A percentile compares a stretch with the other conserved stretches of the same genome.
Evolutionary conservation across 2,113 vertebrate genomes (phyloP).

Genomic region (Prunella himalayana): DNA sequence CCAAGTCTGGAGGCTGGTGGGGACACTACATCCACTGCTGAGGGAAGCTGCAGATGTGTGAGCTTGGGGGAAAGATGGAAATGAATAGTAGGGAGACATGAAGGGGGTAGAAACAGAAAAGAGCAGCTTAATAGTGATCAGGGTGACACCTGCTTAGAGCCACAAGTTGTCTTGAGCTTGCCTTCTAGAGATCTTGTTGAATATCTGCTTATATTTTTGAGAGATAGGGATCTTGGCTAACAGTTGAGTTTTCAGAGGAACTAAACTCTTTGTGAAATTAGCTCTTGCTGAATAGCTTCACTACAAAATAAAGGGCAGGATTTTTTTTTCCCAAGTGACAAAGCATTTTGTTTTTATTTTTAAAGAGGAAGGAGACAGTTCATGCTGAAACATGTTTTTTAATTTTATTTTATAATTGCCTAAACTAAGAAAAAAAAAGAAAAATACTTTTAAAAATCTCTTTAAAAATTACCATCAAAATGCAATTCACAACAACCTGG

Average conservation of each 20-base stretch:
- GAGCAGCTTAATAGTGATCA: neutral
- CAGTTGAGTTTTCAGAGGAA: neutral
- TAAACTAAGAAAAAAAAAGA: neutral
- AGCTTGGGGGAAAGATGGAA: neutral
- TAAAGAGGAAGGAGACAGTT: neutral
- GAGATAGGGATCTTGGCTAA: neutral
- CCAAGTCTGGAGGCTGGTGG: neutral
- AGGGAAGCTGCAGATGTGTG: neutral
- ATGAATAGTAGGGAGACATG: neutral
- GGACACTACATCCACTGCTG: neutral
- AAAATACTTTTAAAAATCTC: neutral
- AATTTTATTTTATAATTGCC: neutral
- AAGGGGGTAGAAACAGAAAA: neutral
- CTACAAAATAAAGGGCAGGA: neutral
- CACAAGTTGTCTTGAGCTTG: neutral
- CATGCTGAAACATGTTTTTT: neutral
- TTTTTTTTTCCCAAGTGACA: neutral
- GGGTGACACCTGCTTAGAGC: neutral
- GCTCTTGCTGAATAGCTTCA: neutral
- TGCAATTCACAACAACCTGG: neutral
- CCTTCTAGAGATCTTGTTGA: neutral
- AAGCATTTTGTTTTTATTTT: neutral
- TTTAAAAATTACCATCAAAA: neutral
- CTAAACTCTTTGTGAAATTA: neutral
- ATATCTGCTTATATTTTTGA: neutral